Conservation (phyloP, 2,888 invertebrate species). For the Glyphotaelius pellucidus region DNA sequence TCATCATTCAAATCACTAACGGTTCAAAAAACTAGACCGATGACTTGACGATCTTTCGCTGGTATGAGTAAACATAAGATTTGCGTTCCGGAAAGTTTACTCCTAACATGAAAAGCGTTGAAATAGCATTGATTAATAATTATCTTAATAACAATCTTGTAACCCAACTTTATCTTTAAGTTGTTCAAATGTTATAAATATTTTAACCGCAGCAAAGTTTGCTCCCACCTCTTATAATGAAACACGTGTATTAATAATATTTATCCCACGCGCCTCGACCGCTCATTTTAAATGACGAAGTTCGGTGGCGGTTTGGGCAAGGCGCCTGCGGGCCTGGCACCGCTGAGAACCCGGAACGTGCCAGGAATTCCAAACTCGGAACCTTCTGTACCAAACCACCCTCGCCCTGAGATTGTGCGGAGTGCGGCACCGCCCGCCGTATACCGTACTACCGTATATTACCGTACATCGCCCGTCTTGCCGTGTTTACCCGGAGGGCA, state of each 20-base stretch:
- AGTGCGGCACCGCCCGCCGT: neutral
- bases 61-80: neutral
- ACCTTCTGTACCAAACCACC: neutral
- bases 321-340: neutral
- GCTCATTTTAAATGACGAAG: slow-evolving; percentile 39
- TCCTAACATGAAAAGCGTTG: neutral
- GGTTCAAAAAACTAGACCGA: no score
- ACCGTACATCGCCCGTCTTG: neutral
- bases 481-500: neutral
- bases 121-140: neutral
- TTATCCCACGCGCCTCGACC: slow-evolving; percentile 32
- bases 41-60: no score
- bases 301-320: neutral
- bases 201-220: neutral
- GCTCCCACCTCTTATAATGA: neutral
- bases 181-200: neutral
- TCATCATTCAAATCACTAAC: no score
- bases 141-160: neutral
- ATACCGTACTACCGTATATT: no score
- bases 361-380: neutral
- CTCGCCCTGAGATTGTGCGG: neutral
- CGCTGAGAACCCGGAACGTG: neutral
- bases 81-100: neutral
- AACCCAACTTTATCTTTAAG: neutral
- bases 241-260: slow-evolving; percentile 25